Conservation (phyloP, 2,113 vertebrate species). For the Lophius piscatorius region DNA sequence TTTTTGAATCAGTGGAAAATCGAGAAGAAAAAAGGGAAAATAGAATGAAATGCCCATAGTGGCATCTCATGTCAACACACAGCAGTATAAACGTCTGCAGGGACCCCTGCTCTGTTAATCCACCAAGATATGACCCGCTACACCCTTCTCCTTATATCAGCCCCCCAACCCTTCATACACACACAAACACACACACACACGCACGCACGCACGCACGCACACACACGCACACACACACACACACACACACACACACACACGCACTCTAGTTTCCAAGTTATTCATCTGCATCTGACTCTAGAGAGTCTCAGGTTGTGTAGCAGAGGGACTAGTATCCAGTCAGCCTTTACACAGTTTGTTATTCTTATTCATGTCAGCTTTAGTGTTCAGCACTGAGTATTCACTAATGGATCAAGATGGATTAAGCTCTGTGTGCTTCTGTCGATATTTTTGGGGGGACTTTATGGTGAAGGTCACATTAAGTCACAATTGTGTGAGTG, state of each 20-base stretch:
- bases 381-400: too few species aligned
- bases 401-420: conserved; percentile 43
- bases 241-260: conserved; percentile 8
- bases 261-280: background rate
- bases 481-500: background rate
- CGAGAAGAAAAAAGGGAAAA: conserved; percentile 17
- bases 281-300: background rate
- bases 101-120: conserved; percentile 32
- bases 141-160: conserved; percentile 1
- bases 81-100: conserved; percentile 16
- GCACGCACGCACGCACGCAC: background rate
- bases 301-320: conserved; percentile 6
- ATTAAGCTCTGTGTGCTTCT: conserved; percentile 41
- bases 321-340: too few species aligned
- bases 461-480: conserved; percentile 37
- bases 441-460: conserved; percentile 31
- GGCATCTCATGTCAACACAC: conserved; percentile 32
- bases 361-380: conserved; percentile 13
- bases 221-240: conserved; percentile 7
- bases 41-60: conserved; percentile 19
- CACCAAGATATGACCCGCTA: conserved; percentile 24
- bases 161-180: background rate
- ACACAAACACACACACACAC: conserved; percentile 6
- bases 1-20: conserved; percentile 13
- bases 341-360: background rate